These are phyloP conservation scores for Gnathonemus echidnorhynchus DNA, from an alignment of 2,113 vertebrate species.

Conservation along the genomic window DNA sequence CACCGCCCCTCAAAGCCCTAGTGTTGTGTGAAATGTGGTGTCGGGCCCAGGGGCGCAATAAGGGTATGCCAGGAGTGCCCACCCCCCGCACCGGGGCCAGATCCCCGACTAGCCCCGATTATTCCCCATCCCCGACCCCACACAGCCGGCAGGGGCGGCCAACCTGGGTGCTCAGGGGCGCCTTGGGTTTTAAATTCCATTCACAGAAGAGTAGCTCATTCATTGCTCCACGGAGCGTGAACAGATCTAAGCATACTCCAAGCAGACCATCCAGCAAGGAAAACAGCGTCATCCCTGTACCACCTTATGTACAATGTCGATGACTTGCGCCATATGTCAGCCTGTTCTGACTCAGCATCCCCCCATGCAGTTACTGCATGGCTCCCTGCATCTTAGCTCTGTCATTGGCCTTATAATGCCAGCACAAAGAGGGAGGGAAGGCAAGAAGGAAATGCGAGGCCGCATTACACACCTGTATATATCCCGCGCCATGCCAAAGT, in stretches of 20 bases:
- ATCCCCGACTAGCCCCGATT: too few relatives aligned
- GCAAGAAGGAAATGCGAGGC: background rate
- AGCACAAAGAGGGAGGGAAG: background rate
- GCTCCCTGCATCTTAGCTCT: background rate
- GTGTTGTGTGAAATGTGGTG: too few relatives aligned
- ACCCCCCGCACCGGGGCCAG: too few relatives aligned
- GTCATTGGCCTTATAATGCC: background rate
- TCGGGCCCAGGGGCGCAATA: too few relatives aligned
- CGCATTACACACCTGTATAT: constrained; percentile 70
- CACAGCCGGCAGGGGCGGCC: too few relatives aligned
- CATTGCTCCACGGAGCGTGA: background rate
- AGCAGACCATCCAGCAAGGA: background rate
- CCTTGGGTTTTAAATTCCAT: background rate
- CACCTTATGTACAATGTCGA: background rate
- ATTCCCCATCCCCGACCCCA: too few relatives aligned
- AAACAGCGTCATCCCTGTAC: background rate
- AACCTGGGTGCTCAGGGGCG: too few relatives aligned
- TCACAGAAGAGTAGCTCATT: background rate
- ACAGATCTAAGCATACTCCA: background rate
- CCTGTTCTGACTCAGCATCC: background rate
- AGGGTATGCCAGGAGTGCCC: too few relatives aligned
- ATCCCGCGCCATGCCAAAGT: constrained; percentile 88
- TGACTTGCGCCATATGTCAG: background rate
- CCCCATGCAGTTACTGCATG: background rate
- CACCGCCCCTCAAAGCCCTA: too few relatives aligned